phyloP scores from a whole-genome alignment of 2,113 vertebrate genomes.

The Rhea americana region DNA sequence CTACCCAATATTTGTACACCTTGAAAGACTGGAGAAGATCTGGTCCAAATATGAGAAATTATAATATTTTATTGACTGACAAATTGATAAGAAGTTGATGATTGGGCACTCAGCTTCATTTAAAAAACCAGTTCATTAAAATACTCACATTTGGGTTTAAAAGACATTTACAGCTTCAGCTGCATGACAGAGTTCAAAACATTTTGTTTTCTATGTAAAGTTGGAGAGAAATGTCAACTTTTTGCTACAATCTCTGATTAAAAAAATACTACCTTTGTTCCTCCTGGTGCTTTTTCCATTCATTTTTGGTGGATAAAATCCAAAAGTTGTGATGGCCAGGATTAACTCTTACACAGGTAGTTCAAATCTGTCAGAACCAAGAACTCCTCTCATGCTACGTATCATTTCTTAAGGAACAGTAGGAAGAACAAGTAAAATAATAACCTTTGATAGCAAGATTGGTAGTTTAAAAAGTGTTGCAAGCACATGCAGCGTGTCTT shows the following conservation, averaged over 20 bases:
- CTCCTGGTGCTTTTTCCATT: not conserved
- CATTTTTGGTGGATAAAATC: not conserved
- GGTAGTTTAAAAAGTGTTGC: not conserved
- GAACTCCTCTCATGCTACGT: not conserved
- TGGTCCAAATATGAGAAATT: not conserved
- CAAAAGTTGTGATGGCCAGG: rapidly evolving
- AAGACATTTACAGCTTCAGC: not conserved
- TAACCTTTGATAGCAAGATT: not conserved
- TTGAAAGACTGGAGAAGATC: not conserved
- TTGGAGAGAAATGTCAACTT: not conserved
- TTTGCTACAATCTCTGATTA: not conserved
- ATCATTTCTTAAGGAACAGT: not conserved
- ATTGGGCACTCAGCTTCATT: not conserved
- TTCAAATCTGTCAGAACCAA: not conserved
- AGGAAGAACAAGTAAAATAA: not conserved
- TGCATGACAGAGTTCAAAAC: not conserved
- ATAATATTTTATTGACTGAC: not conserved
- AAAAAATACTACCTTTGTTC: not conserved
- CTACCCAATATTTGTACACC: rapidly evolving
- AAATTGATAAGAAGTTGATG: not conserved
- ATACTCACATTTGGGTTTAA: not conserved
- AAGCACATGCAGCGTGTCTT: not conserved
- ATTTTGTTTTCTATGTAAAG: not conserved
- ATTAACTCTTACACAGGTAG: not conserved
- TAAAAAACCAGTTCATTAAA: not conserved